Conservation (phyloP, 2,797 vertebrate species). For the Danio tinwini region DNA sequence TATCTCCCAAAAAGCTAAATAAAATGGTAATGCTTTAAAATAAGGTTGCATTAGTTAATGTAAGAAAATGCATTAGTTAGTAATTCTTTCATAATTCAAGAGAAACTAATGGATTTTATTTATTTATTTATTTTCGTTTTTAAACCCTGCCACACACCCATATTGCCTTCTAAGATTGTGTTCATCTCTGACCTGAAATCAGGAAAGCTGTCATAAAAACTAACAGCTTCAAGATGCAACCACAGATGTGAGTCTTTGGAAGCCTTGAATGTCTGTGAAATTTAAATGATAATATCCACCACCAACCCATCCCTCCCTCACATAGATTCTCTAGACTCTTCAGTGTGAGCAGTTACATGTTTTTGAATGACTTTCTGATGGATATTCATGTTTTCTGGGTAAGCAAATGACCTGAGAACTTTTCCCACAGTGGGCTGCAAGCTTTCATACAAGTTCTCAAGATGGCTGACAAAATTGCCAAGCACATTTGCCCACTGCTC, state of each 20-base stretch:
- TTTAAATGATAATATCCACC: conserved; percentile 19
- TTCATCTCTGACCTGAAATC: conserved; percentile 44
- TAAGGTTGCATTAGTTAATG: no score
- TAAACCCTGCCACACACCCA: no score
- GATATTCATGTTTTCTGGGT: conserved; percentile 20
- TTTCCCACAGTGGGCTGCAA: conserved; percentile 41
- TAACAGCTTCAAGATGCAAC: conserved; percentile 48
- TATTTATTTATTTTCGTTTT: no score
- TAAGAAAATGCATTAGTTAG: no score
- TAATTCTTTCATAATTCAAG: no score
- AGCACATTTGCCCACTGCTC: no score
- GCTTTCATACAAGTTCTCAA: conserved; percentile 40
- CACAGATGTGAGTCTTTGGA: conserved; percentile 46
- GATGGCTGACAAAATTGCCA: neutral
- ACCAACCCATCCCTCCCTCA: no score
- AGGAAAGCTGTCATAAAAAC: conserved; percentile 41
- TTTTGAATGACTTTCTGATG: conserved; percentile 27
- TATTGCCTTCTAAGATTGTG: conserved; percentile 40
- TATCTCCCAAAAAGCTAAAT: no score
- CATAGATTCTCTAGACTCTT: conserved; percentile 38
- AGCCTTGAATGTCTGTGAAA: conserved; percentile 49
- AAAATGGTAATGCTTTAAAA: no score
- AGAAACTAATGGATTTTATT: no score
- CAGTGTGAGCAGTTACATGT: conserved; percentile 30
- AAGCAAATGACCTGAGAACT: conserved; percentile 23